phyloP scores from a whole-genome alignment of 1,140 invertebrate genomes.

The Eumaeus atala region DNA sequence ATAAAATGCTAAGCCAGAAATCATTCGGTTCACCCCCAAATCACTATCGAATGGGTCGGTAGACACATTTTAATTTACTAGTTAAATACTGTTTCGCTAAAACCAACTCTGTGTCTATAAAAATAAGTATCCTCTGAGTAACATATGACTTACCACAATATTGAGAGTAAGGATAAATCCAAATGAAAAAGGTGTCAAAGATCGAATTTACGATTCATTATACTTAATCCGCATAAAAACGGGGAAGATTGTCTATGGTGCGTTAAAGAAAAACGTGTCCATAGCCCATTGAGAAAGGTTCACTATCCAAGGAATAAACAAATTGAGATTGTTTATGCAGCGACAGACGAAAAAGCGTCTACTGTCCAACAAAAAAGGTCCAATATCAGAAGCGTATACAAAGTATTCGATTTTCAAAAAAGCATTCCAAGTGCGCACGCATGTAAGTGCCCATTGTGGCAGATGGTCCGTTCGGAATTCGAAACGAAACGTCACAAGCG shows the following conservation, averaged over 20 bases:
- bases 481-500: slow-evolving; percentile 32
- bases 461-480: slow-evolving; percentile 55
- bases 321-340: slow-evolving; percentile 16
- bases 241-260: slow-evolving; percentile 30
- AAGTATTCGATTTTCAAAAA: slow-evolving; percentile 54
- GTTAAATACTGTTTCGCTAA: slow-evolving; percentile 11
- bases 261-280: slow-evolving; percentile 21
- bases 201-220: slow-evolving; percentile 74
- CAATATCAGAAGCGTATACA: slow-evolving; percentile 19
- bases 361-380: slow-evolving; percentile 16
- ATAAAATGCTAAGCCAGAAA: slow-evolving; percentile 26
- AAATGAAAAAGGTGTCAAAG: slow-evolving; percentile 74
- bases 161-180: slow-evolving; percentile 55
- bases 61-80: slow-evolving; percentile 52
- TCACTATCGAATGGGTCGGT: slow-evolving; percentile 37
- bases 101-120: slow-evolving; percentile 21
- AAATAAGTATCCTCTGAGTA: slow-evolving; percentile 13
- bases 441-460: slow-evolving; percentile 67
- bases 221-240: slow-evolving; percentile 66
- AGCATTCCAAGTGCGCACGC: slow-evolving; percentile 51
- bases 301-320: slow-evolving; percentile 20
- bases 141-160: slow-evolving; percentile 34
- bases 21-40: slow-evolving; percentile 40
- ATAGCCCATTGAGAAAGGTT: slow-evolving; percentile 15
- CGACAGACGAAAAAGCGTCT: slow-evolving; percentile 21